Percentiles rank a stretch among this genome's conserved stretches.
These are phyloP conservation scores for silkworm (Bombyx mori) DNA, from an alignment of 1,140 invertebrate species.

Conservation along the genomic window ASM3026992v2 NC_085118.1:5856501-5857000, in stretches of 20 bases:
- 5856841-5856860: neutral
- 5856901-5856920: too few species aligned
- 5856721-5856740: constrained; percentile 14
- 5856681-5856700: constrained; percentile 4
- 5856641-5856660: neutral
- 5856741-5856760: constrained; percentile 24
- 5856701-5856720: constrained; percentile 18
- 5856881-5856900: neutral
- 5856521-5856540: too few species aligned
- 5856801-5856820: constrained; percentile 13
- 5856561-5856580: too few species aligned
- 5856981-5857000: constrained; percentile 6
- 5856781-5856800: constrained; percentile 26
- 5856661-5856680: neutral
- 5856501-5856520: too few species aligned
- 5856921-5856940: too few species aligned
- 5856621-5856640: too few species aligned
- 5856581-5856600: too few species aligned
- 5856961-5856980: neutral
- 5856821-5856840: constrained; percentile 6
- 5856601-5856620: too few species aligned
- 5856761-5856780: constrained; percentile 24
- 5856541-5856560: too few species aligned
- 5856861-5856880: constrained; percentile 6
- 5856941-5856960: too few species aligned